Evolutionary conservation across 2,113 vertebrate species (phyloP).

Genomic region (Chaetodon auriga): DNA sequence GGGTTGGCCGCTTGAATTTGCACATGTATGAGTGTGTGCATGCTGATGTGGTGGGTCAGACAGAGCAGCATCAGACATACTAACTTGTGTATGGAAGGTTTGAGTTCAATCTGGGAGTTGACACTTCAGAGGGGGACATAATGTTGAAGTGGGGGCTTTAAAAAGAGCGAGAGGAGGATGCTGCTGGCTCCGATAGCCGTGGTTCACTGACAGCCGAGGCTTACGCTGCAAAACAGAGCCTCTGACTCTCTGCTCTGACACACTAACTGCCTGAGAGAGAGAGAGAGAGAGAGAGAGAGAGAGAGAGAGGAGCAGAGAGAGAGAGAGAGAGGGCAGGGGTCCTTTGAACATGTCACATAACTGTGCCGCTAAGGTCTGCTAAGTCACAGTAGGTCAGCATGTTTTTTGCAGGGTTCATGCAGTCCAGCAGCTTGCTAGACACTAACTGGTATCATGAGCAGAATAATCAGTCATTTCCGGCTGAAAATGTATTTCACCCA

Average conservation of each 20-base stretch:
- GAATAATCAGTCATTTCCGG: background rate
- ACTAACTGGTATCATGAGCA: background rate
- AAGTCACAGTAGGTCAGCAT: constrained; percentile 4
- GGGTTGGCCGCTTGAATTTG: background rate
- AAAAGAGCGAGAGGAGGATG: constrained; percentile 11
- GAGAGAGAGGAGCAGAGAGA: background rate
- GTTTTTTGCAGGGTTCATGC: background rate
- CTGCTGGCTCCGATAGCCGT: constrained; percentile 18
- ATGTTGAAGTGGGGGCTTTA: constrained; percentile 32
- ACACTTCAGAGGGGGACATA: background rate
- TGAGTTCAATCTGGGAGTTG: constrained; percentile 3
- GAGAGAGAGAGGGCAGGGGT: background rate
- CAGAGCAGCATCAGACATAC: too few relatives aligned
- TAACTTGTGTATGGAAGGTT: background rate
- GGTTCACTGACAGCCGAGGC: constrained; percentile 43
- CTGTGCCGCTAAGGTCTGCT: background rate
- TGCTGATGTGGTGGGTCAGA: background rate
- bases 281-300: background rate
- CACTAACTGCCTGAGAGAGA: constrained; percentile 21
- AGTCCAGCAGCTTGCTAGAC: background rate
- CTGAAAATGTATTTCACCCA: background rate
- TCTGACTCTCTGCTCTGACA: constrained; percentile 29
- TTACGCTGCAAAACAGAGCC: constrained; percentile 51
- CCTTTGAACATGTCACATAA: background rate
- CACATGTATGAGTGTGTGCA: background rate